phyloP scores from a whole-genome alignment of 2,797 vertebrate genomes.

The Syndactyla subalaris region DNA sequence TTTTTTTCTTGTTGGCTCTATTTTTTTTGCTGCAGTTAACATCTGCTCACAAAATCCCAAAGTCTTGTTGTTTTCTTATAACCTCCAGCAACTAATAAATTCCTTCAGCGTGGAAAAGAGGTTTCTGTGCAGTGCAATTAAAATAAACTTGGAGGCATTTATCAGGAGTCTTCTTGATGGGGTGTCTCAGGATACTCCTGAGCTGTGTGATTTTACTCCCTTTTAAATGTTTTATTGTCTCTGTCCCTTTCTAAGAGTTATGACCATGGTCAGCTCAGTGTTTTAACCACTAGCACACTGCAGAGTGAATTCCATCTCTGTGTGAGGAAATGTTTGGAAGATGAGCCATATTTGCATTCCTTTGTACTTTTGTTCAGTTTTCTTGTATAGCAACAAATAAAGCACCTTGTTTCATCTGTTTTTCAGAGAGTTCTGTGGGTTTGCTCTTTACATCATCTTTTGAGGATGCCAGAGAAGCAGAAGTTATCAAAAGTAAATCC shows the following conservation, averaged over 20 bases:
- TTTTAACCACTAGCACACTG: neutral
- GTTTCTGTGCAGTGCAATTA: neutral
- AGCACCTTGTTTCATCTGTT: neutral
- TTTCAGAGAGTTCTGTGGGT: conserved; percentile 75
- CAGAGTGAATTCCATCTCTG: neutral
- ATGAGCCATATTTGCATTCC: neutral
- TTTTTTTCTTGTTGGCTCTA: neutral
- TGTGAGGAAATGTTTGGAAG: neutral
- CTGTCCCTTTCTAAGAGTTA: neutral
- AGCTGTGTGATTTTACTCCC: neutral
- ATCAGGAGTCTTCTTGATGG: neutral
- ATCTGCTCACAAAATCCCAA: neutral
- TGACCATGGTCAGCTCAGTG: neutral
- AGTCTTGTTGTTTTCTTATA: neutral
- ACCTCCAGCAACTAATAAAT: neutral
- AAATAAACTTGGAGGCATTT: neutral
- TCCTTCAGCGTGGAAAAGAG: neutral
- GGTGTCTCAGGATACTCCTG: neutral
- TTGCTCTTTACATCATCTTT: conserved; percentile 75
- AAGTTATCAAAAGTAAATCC: conserved; percentile 77
- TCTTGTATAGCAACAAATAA: neutral
- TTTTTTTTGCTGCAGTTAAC: neutral
- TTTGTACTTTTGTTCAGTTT: neutral
- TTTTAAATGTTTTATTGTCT: neutral
- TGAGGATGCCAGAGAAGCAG: conserved; percentile 67